Percentiles rank a stretch among this genome's conserved stretches.
Conservation (phyloP, 2,113 vertebrate species). For the Odobenus rosmarus region DNA sequence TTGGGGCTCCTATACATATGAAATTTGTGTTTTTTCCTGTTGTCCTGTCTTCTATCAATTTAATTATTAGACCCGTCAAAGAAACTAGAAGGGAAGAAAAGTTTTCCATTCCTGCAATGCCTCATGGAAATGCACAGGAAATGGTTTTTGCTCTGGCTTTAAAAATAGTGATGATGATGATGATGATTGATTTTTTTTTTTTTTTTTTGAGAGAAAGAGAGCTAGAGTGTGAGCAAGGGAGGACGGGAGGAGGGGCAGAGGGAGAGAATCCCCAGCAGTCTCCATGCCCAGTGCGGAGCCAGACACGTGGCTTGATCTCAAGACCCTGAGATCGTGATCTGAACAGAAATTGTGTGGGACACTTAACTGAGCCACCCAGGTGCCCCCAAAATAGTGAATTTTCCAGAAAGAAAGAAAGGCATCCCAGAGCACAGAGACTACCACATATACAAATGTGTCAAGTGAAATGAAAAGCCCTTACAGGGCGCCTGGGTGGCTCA, state of each 20-base stretch:
- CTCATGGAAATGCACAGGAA: neutral
- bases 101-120: neutral
- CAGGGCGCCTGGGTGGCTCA: too few species aligned
- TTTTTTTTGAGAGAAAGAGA: neutral
- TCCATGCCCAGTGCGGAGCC: neutral
- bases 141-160: neutral
- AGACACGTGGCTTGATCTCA: neutral
- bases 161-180: neutral
- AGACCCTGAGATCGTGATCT: neutral
- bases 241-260: neutral
- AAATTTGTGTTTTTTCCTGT: neutral
- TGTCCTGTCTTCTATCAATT: neutral
- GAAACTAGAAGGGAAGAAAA: neutral
- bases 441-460: neutral
- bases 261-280: neutral
- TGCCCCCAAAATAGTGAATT: neutral
- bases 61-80: neutral
- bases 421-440: neutral
- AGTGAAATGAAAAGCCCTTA: slow-evolving; percentile 7
- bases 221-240: neutral
- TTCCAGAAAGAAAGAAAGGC: neutral
- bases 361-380: neutral
- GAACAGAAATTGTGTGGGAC: neutral
- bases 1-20: neutral
- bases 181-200: too few species aligned